Base-by-base conservation (phyloP, 2,113 vertebrate genomes). In the Dendrocopos noguchii region DNA sequence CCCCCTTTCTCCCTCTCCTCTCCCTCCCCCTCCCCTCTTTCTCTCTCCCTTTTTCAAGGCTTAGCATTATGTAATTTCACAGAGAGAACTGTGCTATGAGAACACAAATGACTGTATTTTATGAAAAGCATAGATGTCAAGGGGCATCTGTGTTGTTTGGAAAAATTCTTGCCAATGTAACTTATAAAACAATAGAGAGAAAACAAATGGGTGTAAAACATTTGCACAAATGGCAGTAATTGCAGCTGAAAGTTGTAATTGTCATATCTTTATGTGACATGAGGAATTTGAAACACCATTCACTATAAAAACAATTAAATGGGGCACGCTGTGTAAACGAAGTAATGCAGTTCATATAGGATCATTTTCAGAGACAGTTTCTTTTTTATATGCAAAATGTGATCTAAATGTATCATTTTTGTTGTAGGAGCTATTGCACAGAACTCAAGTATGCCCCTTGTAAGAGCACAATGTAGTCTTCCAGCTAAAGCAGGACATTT, bases 211-310 rank as follows among this genome's bases (percentile, higher is more conserved):
- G 36, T 36, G 39, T 44, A 65, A 88, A 75, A 76, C 3, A 1
- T 96, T 92, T 86, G 57, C 46, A 86, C 29, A 67, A 63, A 93
- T 47, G 78, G 39, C 50, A 78, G 55, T 94, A 92, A 94, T 90
- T 95, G 55, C 66, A 64, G 2, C 42, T 93, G 81, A 92, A 92
- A 88, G 84, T 75, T 85, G 2, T 87, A 89, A 91, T 83, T 94
- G 77, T 64, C 3, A 0, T 77, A 64, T 86, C 64, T 81, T 75
- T 44, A 39, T 83, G 60, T 91, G 75, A 64, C 84, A 52, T 7
- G 53, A 83, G 73, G 50, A 78, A 67, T 89, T 87, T 87, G 50
- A 92, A 89, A 88, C 80, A 79, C 15, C 22, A 46, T 67, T 83
- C 44, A 86, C 88, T 95, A 67, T 68, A 64, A 55, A 81, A 78